Percentiles rank a stretch among this genome's conserved stretches.
phyloP scores from a whole-genome alignment of 2,113 vertebrate genomes.

The Mus pahari region DNA sequence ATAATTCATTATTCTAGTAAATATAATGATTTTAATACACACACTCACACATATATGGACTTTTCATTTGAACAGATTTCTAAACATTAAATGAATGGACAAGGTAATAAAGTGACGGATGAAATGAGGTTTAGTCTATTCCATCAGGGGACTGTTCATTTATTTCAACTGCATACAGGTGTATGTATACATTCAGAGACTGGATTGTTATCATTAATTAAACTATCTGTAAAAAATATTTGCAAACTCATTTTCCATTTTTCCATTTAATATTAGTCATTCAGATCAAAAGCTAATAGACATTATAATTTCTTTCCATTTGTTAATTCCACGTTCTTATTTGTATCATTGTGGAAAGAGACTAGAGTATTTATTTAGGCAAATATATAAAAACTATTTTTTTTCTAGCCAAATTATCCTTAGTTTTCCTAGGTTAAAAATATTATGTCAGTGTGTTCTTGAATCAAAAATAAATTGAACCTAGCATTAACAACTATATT shows the following conservation, averaged over 20 bases:
- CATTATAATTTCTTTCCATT: background rate
- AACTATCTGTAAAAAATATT: background rate
- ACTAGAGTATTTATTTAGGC: constrained; percentile 1
- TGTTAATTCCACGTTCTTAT: constrained; percentile 33
- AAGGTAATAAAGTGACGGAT: background rate
- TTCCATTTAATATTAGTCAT: constrained; percentile 42
- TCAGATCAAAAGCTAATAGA: background rate
- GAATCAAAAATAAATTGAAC: constrained; percentile 6
- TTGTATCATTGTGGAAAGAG: background rate
- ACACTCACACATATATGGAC: background rate
- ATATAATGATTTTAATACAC: background rate
- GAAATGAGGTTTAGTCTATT: background rate
- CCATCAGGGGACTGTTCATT: background rate
- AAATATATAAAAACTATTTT: constrained; percentile 40
- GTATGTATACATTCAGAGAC: background rate
- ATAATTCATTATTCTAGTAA: background rate
- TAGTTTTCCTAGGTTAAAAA: constrained; percentile 12
- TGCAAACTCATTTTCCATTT: constrained; percentile 52
- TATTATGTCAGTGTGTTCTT: background rate
- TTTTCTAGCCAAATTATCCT: constrained; percentile 8
- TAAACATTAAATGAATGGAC: background rate
- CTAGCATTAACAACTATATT: background rate
- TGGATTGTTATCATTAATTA: background rate
- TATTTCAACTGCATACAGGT: background rate
- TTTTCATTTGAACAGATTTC: background rate